These are phyloP conservation scores for Brachionus paranguensis DNA, from an alignment of 1,140 invertebrate genomes.

Conservation along the genomic window DNA sequence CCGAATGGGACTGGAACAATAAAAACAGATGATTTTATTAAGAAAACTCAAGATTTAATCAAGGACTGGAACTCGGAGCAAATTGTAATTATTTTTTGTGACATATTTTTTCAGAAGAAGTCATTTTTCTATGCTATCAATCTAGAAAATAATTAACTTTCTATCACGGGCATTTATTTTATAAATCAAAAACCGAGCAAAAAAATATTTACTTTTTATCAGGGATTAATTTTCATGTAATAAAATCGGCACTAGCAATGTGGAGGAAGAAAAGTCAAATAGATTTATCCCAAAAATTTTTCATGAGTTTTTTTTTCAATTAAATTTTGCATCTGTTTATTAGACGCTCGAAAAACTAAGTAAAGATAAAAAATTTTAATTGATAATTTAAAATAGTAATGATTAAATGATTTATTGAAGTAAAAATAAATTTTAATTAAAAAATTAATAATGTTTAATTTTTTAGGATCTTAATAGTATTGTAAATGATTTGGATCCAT, in stretches of 20 bases:
- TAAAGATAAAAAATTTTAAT: neutral
- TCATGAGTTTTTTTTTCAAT: neutral
- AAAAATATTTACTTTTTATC: neutral
- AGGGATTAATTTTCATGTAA: neutral
- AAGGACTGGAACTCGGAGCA: neutral
- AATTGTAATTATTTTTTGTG: neutral
- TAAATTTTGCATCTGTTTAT: neutral
- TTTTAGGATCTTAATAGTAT: neutral
- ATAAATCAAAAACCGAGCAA: too few relatives aligned
- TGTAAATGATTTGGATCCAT: constrained; percentile 12
- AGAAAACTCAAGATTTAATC: neutral
- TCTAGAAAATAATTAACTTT: neutral
- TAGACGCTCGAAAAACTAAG: neutral
- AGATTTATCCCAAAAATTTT: neutral
- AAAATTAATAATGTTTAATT: neutral
- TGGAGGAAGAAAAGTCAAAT: neutral
- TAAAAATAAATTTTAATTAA: too few relatives aligned
- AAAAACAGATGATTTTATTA: neutral
- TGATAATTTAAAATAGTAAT: neutral
- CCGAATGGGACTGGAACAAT: neutral
- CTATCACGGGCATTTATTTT: neutral
- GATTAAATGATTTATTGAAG: neutral
- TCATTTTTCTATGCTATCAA: neutral
- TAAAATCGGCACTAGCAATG: neutral
- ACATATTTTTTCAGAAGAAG: neutral